Evolutionary conservation across 1,140 invertebrate genomes (phyloP).

Genomic region (Stegodyphus dumicola): DNA sequence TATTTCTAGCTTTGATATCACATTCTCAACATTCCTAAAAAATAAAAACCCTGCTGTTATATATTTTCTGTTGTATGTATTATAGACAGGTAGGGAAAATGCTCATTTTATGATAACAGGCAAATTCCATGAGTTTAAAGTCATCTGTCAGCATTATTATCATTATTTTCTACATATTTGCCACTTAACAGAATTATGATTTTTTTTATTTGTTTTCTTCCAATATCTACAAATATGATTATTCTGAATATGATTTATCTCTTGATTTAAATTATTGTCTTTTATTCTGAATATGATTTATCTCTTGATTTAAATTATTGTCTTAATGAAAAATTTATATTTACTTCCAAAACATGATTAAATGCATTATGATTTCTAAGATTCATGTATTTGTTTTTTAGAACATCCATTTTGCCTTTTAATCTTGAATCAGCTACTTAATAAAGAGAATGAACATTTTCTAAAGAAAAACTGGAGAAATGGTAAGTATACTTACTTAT

Average conservation of each 20-base stretch:
- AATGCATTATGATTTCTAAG: not conserved
- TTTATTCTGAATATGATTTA: not conserved
- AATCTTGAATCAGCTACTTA: conserved; percentile 41
- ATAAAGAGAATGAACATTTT: conserved; percentile 21
- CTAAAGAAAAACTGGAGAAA: conserved; percentile 29
- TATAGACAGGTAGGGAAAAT: no score
- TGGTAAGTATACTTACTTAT: conserved; percentile 12
- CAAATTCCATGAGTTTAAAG: no score
- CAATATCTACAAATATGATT: not conserved
- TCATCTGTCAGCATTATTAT: no score
- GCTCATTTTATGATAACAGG: no score
- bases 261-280: not conserved
- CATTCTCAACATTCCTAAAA: no score
- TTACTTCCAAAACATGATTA: not conserved
- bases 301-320: not conserved
- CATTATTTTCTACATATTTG: not conserved
- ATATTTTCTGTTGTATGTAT: no score
- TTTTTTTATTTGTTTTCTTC: not conserved
- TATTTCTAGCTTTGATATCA: no score
- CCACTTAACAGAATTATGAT: not conserved
- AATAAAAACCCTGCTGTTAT: no score
- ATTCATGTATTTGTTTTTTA: conserved; percentile 11
- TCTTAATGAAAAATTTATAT: not conserved
- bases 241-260: not conserved
- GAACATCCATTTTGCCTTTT: conserved; percentile 15